phyloP scores from a whole-genome alignment of 2,888 invertebrate genomes.

The Clunio marinus region DNA sequence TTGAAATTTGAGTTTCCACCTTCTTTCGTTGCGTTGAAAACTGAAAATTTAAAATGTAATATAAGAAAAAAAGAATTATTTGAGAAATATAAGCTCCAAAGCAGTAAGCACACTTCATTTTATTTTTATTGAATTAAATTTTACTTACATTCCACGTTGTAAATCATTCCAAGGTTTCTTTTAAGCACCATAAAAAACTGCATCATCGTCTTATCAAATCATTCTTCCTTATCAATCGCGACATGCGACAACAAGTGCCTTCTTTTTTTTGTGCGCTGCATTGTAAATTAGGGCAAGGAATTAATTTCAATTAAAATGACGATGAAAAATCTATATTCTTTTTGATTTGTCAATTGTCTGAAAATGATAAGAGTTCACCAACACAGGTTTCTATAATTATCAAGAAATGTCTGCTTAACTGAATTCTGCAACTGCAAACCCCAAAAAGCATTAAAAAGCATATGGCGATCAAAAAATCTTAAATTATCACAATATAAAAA shows the following conservation, averaged over 20 bases:
- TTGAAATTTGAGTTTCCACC: no score
- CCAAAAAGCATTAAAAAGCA: no score
- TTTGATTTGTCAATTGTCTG: slow-evolving; percentile 31
- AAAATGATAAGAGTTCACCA: slow-evolving; percentile 19
- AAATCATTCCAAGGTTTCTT: slow-evolving; percentile 15
- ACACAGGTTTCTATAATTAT: not conserved
- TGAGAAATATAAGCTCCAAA: no score
- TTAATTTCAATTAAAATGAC: slow-evolving; percentile 10
- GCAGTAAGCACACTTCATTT: no score
- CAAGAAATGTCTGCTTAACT: no score
- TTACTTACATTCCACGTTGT: not conserved
- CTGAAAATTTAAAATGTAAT: no score
- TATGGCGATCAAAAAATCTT: no score
- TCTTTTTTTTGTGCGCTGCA: not conserved
- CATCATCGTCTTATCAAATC: slow-evolving; percentile 4
- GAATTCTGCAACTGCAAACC: no score
- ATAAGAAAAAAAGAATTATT: not conserved
- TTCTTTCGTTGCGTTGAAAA: no score
- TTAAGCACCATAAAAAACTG: not conserved
- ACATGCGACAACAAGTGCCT: not conserved
- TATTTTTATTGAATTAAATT: not conserved
- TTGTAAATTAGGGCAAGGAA: slow-evolving; percentile 6
- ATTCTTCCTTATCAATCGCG: slow-evolving; percentile 20
- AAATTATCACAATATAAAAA: no score
- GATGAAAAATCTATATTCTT: not conserved